Base-by-base conservation (phyloP, 2,888 invertebrate species). In the Pteria penguin region DNA sequence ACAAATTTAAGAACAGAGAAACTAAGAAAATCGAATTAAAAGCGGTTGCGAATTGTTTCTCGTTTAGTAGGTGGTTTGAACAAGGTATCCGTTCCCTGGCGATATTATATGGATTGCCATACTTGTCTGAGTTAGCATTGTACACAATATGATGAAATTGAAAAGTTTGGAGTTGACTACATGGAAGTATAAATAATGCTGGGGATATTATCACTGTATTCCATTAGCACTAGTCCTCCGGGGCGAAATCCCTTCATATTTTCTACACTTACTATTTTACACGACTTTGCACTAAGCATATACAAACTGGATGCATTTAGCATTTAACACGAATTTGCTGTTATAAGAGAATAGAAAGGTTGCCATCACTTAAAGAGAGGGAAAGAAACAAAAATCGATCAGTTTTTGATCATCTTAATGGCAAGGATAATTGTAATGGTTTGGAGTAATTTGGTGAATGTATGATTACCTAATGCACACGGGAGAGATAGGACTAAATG, bases 321-420 rank as follows among this genome's bases (percentile, higher is more conserved):
- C 83, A 82, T 82, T 83, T 85, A 85, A 85, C 85, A 85, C 79
- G 85, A 82, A 82, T 85, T 85, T 82, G 83, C 85, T 85, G 83
- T 85, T 85, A 83, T 82, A 74, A 68, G 72, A 75, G 77, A 78
- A 80, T 65, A 45, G 79, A 79, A 75, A 79, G 81, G 79, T 81
- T 82, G 74, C 79, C 82, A 81, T 74, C 79, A 80, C 82, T 85
- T 85, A 82, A 83, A 70, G 80, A 76, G 79, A 83, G 82, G 80
- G 80, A 83, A 83, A 85, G 83, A 85, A 83, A 82, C 80, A 83
- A 85, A 78, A 85, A 85, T 85, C 85, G 85, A 85, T 85, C 82
- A 77, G 82, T 77, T 82, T 78, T 82, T 82, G 85, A 85, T 85
- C 85, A 83, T 82, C 85, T 75, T 85, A 85, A 85, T 82, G 83